Conservation (phyloP, 2,888 invertebrate species). For the Shargacucullia verbasci region DNA sequence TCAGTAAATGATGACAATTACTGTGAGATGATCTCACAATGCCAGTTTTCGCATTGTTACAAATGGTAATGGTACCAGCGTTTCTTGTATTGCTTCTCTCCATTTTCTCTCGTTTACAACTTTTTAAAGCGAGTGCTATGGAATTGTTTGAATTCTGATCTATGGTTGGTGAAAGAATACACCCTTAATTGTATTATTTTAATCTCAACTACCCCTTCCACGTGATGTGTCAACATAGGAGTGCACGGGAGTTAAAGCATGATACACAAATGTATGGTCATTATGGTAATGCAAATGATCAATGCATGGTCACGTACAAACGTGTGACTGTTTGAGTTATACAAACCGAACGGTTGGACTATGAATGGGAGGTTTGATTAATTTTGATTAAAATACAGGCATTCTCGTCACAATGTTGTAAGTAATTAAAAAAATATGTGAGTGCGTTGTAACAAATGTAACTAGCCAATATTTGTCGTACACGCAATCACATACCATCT, state of each 20-base stretch:
- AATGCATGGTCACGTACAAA: constrained; percentile 33
- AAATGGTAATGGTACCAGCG: constrained; percentile 27
- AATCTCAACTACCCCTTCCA: too few species aligned
- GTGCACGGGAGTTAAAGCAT: too few species aligned
- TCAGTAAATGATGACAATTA: constrained; percentile 48
- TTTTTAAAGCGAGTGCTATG: constrained; percentile 24
- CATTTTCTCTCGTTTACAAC: constrained; percentile 38
- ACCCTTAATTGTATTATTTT: too few species aligned
- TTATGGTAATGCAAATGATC: constrained; percentile 26
- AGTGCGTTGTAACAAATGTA: constrained; percentile 33
- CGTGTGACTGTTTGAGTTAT: constrained; percentile 1
- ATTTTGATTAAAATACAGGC: neutral
- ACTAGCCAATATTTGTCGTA: constrained; percentile 14
- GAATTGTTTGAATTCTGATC: neutral
- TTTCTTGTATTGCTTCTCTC: constrained; percentile 45
- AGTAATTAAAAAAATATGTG: constrained; percentile 29
- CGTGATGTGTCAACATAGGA: too few species aligned
- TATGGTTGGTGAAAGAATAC: too few species aligned
- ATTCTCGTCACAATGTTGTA: neutral
- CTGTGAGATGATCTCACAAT: constrained; percentile 49
- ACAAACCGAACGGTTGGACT: neutral
- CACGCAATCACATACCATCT: constrained; percentile 28
- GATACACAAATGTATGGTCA: constrained; percentile 1
- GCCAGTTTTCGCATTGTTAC: constrained; percentile 48
- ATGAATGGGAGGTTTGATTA: neutral